Evolutionary conservation across 2,888 invertebrate genomes (phyloP).

Genomic region (Hymenopus coronatus): DNA sequence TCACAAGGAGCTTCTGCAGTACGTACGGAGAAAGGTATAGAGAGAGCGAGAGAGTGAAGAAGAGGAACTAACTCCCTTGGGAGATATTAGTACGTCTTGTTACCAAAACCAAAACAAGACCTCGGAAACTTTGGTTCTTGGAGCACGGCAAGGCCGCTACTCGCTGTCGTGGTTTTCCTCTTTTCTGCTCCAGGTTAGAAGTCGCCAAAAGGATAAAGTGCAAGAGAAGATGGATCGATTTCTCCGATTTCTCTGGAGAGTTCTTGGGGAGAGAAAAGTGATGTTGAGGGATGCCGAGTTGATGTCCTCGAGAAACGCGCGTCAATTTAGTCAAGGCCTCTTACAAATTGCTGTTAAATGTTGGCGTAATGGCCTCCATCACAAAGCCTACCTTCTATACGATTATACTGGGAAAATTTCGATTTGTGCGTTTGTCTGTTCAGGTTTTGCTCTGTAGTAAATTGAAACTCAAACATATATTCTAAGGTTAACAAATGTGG

Average conservation of each 20-base stretch:
- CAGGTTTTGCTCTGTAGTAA: no score
- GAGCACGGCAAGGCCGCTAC: not conserved
- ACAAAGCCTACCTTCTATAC: not conserved
- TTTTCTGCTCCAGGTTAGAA: not conserved
- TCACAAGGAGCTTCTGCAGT: not conserved
- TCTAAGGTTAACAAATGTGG: no score
- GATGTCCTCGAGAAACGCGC: not conserved
- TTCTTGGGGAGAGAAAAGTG: not conserved
- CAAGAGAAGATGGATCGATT: conserved; percentile 3
- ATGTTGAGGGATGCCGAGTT: not conserved
- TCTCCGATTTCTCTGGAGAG: conserved; percentile 8
- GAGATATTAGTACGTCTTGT: conserved; percentile 17
- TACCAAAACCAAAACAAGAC: conserved; percentile 18
- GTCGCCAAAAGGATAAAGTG: not conserved
- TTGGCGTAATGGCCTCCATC: not conserved
- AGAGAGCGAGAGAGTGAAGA: not conserved
- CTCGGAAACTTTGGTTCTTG: not conserved
- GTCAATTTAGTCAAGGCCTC: not conserved
- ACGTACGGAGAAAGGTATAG: not conserved
- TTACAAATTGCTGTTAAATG: not conserved
- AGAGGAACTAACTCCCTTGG: not conserved
- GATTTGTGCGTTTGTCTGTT: no score
- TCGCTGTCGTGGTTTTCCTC: not conserved
- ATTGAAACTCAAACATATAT: no score
- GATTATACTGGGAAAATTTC: not conserved